Evolutionary conservation across 2,888 invertebrate genomes (phyloP), one percentile per base, ranked within the genome.

Genomic region (Folsomia manolachei): DNA sequence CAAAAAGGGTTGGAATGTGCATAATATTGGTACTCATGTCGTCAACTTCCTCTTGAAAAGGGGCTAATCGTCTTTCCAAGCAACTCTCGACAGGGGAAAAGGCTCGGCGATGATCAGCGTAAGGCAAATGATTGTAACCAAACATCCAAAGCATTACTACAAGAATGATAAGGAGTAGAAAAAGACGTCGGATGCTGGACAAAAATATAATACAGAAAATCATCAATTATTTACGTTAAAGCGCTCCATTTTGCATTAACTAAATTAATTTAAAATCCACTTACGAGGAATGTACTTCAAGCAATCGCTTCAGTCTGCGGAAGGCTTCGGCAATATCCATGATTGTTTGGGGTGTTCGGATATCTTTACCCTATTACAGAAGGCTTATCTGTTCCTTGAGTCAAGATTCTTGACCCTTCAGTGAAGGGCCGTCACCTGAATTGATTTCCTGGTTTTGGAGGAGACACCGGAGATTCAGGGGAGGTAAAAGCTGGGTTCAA

Each of bases 21-120:
- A 88, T 85, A 75, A 91, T 84, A 82, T 90, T 89, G 9, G 88
- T 89, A 82, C 91, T 90, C 82, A 89, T 89, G 74, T 89, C 88
- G n/a, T 84, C 83, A 27, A 88, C 84, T 81, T 89, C 88, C 4
- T 86, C 83, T 78, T 88, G 86, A 81, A 88, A 90, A 39, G 88
- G 87, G 66, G 86, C 86, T 76, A 92, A 82, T 75, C 88, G 88
- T 81, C 89, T 89, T 72, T 87, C 87, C 82, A 91, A 88, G 82
- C 91, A 91, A 72, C 87, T 84, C 80, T 88, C 88, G 74, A 89
- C 84, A 21, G 84, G 83, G 56, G 56, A 7, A 19, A 56, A 21
- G 21, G n/a, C 21, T 14, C 19, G 18, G 4, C 56, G 56, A 14
- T n/a, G 18, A 19, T n/a, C n/a, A 4, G 19, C 7, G n/a, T 56